Evolutionary conservation across 2,888 invertebrate species (phyloP).

Genomic region (Isoperla grammatica): DNA sequence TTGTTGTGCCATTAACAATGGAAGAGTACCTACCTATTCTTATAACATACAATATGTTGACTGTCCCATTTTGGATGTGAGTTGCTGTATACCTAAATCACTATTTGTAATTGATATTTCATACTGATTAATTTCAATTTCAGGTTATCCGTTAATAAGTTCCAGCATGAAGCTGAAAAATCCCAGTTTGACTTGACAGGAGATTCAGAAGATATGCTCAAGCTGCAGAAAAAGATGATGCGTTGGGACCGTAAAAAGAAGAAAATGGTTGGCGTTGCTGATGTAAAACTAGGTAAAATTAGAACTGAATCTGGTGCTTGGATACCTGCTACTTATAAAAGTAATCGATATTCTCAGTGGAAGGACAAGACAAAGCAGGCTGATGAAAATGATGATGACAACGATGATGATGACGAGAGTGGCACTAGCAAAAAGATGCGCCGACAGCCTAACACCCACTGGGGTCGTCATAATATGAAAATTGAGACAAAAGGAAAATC

Average conservation of each 20-base stretch:
- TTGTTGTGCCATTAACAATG: no score
- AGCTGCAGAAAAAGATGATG: slow-evolving; percentile 52
- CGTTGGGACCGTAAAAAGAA: slow-evolving; percentile 95
- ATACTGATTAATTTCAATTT: slow-evolving; percentile 32
- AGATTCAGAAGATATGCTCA: slow-evolving; percentile 65
- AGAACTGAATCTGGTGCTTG: slow-evolving; percentile 92
- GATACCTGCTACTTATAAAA: slow-evolving; percentile 92
- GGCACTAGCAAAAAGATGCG: not conserved
- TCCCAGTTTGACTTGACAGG: slow-evolving; percentile 79
- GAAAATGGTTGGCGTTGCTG: slow-evolving; percentile 75
- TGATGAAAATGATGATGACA: slow-evolving; percentile 47
- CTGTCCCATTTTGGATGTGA: no score
- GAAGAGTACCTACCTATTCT: no score
- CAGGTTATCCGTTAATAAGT: slow-evolving; percentile 70
- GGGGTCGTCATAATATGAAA: slow-evolving; percentile 75
- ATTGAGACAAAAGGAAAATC: slow-evolving; percentile 46
- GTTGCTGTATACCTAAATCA: no score
- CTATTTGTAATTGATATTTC: no score
- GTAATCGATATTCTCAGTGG: slow-evolving; percentile 85
- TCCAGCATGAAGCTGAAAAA: slow-evolving; percentile 70
- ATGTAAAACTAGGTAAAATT: slow-evolving; percentile 66
- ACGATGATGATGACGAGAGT: slow-evolving; percentile 37
- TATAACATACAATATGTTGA: no score
- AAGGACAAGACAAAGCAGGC: slow-evolving; percentile 56
- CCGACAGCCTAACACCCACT: slow-evolving; percentile 56